A percentile compares a stretch with the other conserved stretches of the same genome.
These are phyloP conservation scores for Sceliomorpha sp. DNA, from an alignment of 2,888 invertebrate genomes.

Conservation along the genomic window DNA sequence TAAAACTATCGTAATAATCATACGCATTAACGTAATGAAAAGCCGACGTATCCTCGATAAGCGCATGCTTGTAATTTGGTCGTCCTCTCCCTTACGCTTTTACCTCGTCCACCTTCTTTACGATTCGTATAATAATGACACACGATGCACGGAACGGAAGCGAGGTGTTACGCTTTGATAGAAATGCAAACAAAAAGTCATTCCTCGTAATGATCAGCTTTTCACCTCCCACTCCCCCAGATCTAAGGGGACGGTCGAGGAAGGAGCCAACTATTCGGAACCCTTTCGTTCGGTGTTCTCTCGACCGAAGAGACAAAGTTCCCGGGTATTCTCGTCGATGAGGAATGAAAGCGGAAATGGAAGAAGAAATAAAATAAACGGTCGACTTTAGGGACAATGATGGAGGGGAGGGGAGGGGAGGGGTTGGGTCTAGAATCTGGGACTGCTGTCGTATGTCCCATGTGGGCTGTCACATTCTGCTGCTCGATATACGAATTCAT, in stretches of 20 bases:
- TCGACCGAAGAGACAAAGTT: conserved; percentile 38
- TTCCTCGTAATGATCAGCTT: conserved; percentile 54
- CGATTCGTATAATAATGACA: no score
- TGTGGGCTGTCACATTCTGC: conserved; percentile 33
- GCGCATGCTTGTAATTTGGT: no score
- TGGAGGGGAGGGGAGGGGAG: conserved; percentile 1
- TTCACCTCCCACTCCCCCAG: conserved; percentile 38
- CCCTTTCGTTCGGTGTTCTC: conserved; percentile 44
- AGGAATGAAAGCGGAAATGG: conserved; percentile 39
- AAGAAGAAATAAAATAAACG: conserved; percentile 38
- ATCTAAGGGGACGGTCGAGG: conserved; percentile 24
- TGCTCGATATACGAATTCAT: conserved; percentile 48
- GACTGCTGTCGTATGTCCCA: conserved; percentile 48
- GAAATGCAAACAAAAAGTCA: conserved; percentile 68
- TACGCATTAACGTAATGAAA: no score
- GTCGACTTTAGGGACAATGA: no score
- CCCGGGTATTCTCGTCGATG: conserved; percentile 29
- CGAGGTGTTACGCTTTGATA: conserved; percentile 72
- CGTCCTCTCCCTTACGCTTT: no score
- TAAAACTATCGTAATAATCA: no score
- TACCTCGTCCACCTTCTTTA: no score
- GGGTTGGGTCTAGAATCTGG: conserved; percentile 42
- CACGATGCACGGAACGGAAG: conserved; percentile 58
- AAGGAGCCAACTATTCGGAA: conserved; percentile 49
- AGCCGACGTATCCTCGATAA: no score